Evolutionary conservation across 2,113 vertebrate genomes (phyloP).

Genomic region (Burhinus bistriatus): DNA sequence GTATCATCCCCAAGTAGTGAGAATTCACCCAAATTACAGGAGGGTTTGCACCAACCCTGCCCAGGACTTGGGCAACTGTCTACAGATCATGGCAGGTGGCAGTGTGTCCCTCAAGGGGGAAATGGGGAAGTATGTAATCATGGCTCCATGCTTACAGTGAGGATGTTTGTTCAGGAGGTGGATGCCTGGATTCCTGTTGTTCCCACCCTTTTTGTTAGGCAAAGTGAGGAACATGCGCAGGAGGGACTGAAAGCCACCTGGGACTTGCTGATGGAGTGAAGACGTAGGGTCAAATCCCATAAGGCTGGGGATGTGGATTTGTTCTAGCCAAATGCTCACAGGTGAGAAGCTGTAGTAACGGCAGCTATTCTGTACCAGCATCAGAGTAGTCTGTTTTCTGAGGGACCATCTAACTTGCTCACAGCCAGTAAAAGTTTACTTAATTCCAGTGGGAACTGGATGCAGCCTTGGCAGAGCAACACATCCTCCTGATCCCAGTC

Average conservation of each 20-base stretch:
- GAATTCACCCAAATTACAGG: background rate
- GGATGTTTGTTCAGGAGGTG: background rate
- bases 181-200: background rate
- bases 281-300: accelerated
- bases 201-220: background rate
- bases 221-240: background rate
- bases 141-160: background rate
- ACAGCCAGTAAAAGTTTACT: background rate
- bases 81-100: too few species aligned
- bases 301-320: background rate
- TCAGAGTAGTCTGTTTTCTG: background rate
- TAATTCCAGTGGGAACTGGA: background rate
- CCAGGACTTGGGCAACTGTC: background rate
- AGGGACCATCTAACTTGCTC: background rate
- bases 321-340: background rate
- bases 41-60: background rate
- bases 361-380: background rate
- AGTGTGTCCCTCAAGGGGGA: background rate
- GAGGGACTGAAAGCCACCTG: background rate
- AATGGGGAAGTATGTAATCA: background rate
- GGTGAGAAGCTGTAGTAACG: background rate
- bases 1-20: background rate
- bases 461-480: background rate
- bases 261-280: background rate
- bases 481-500: background rate